A percentile compares a stretch with the other conserved stretches of the same genome.
phyloP scores from a whole-genome alignment of 2,888 invertebrate species.

The Leucophenga maculata region DNA sequence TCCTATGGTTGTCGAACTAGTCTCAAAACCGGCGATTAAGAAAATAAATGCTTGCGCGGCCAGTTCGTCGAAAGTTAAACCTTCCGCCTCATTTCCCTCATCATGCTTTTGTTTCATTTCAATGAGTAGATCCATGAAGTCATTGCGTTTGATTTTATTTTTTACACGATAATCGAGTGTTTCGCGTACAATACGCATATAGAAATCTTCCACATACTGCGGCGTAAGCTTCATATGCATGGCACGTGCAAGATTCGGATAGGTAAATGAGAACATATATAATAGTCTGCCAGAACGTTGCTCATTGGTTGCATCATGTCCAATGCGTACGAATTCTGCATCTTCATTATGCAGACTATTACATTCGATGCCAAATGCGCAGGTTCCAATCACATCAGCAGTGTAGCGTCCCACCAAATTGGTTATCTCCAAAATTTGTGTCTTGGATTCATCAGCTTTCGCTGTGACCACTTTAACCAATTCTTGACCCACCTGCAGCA shows the following conservation, averaged over 20 bases:
- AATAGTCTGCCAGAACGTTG: conserved; percentile 45
- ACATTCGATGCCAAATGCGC: conserved; percentile 73
- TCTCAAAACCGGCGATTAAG: conserved; percentile 75
- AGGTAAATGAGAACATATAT: conserved; percentile 48
- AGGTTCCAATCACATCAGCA: conserved; percentile 73
- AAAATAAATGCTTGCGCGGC: conserved; percentile 75
- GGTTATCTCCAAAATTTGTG: conserved; percentile 68
- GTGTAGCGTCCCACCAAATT: conserved; percentile 72
- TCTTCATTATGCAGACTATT: conserved; percentile 71
- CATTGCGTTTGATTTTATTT: conserved; percentile 69
- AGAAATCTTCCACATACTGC: conserved; percentile 57
- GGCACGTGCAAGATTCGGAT: conserved; percentile 49
- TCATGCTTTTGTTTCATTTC: conserved; percentile 66
- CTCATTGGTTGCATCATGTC: conserved; percentile 51
- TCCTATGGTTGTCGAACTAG: conserved; percentile 73
- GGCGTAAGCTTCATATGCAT: conserved; percentile 49
- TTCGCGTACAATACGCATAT: conserved; percentile 70
- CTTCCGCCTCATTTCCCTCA: conserved; percentile 47
- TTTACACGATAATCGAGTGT: conserved; percentile 69
- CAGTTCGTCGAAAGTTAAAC: conserved; percentile 71
- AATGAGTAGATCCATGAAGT: conserved; percentile 74
- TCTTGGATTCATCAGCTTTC: conserved; percentile 38
- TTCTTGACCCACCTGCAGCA: conserved; percentile 42
- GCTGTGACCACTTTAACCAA: conserved; percentile 36
- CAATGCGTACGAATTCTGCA: conserved; percentile 61